These are phyloP conservation scores for Cettia cetti DNA, from an alignment of 2,113 vertebrate species.

Conservation along the genomic window DNA sequence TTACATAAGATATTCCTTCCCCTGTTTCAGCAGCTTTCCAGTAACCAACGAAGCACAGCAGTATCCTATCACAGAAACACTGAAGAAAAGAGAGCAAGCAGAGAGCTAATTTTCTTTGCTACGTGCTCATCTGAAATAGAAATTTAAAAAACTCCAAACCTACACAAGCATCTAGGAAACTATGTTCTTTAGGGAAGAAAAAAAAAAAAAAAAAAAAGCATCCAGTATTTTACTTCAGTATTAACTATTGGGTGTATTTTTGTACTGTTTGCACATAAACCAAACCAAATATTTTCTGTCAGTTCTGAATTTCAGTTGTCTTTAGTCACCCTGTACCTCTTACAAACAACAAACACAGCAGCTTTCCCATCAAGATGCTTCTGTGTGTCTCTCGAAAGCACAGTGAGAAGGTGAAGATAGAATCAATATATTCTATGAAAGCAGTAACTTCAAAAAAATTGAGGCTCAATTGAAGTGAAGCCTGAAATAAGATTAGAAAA, in stretches of 20 bases:
- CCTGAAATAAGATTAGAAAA: neutral
- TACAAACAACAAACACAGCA: neutral
- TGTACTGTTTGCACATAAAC: neutral
- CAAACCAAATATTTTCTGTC: neutral
- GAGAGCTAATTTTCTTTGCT: neutral
- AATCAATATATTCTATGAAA: neutral
- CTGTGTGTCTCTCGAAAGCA: neutral
- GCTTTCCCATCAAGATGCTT: neutral
- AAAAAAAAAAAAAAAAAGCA: neutral
- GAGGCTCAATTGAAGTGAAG: neutral
- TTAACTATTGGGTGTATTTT: neutral
- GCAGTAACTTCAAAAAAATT: accelerated
- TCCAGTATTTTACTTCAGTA: neutral
- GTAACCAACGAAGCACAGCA: neutral
- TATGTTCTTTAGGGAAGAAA: neutral
- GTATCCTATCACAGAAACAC: neutral
- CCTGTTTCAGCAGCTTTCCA: neutral
- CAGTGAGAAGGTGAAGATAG: neutral
- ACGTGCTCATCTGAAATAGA: neutral
- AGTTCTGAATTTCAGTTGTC: neutral
- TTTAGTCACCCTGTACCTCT: neutral
- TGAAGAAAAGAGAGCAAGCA: neutral
- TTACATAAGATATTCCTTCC: neutral
- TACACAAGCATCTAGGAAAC: neutral
- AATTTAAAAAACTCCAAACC: neutral